phyloP scores from a whole-genome alignment of 2,888 invertebrate genomes.

The Slavum lentiscoides region DNA sequence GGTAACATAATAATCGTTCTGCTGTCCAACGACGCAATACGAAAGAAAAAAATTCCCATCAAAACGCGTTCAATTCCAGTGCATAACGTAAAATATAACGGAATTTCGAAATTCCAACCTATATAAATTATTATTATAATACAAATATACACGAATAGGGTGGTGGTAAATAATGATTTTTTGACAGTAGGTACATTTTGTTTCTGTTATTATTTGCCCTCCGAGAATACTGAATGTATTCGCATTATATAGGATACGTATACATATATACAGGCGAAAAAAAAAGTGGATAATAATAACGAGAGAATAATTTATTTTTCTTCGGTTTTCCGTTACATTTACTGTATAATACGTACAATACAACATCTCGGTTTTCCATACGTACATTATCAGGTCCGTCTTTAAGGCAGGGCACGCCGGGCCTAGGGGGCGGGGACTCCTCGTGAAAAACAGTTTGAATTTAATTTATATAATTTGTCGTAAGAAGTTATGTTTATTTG shows the following conservation, averaged over 20 bases:
- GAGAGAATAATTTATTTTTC: slow-evolving; percentile 14
- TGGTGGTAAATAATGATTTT: not conserved
- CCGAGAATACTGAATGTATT: not conserved
- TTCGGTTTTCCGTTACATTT: not conserved
- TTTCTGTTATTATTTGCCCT: not conserved
- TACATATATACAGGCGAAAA: not conserved
- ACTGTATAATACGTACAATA: too few species aligned
- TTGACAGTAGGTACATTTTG: not conserved
- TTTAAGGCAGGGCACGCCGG: too few species aligned
- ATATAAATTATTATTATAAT: too few species aligned
- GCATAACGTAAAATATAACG: not conserved
- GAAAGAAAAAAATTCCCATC: too few species aligned
- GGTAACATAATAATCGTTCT: too few species aligned
- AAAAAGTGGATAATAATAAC: not conserved
- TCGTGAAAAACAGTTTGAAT: too few species aligned
- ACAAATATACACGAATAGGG: not conserved
- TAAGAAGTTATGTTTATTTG: too few species aligned
- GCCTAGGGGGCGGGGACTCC: too few species aligned
- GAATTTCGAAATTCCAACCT: not conserved
- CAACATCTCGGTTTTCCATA: not conserved
- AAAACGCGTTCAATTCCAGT: too few species aligned
- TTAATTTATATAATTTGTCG: too few species aligned
- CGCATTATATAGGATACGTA: not conserved
- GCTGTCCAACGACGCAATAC: too few species aligned
- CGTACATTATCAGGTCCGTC: too few species aligned